A percentile compares a stretch with the other conserved stretches of the same genome.
Evolutionary conservation across 2,888 invertebrate genomes (phyloP).

Genomic region (Tenthredo mesomela): DNA sequence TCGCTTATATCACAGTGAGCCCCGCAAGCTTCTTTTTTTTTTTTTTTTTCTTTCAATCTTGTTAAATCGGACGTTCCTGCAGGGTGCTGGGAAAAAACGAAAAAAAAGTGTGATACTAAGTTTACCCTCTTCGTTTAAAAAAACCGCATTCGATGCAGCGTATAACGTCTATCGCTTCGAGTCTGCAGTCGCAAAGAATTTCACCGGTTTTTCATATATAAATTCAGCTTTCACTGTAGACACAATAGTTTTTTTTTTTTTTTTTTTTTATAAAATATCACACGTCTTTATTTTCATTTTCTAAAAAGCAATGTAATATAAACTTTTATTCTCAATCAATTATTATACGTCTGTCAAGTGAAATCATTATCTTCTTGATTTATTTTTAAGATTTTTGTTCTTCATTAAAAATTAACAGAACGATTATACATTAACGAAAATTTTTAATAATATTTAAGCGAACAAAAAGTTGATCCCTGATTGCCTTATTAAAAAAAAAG

Average conservation of each 20-base stretch:
- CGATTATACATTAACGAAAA: too few relatives aligned
- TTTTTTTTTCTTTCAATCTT: neutral
- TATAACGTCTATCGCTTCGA: neutral
- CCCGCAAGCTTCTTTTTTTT: neutral
- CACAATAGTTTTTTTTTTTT: neutral
- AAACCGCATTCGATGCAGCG: neutral
- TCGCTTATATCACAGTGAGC: neutral
- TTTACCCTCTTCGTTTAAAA: neutral
- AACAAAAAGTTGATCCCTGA: neutral
- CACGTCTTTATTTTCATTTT: too few relatives aligned
- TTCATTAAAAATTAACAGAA: too few relatives aligned
- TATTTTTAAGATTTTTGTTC: too few relatives aligned
- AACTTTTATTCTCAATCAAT: too few relatives aligned
- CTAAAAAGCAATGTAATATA: too few relatives aligned
- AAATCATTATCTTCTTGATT: too few relatives aligned
- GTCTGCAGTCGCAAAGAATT: neutral
- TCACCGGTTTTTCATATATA: neutral
- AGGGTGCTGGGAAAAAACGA: neutral
- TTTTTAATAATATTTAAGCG: too few relatives aligned
- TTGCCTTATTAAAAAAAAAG: neutral
- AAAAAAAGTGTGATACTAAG: neutral
- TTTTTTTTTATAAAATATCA: neutral
- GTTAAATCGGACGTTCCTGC: slow-evolving; percentile 25
- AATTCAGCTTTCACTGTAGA: neutral
- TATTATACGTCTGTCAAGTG: too few relatives aligned